Percentiles rank a stretch among this genome's conserved stretches.
Conservation (phyloP, 1,140 invertebrate species). For the Papilio machaon region DNA sequence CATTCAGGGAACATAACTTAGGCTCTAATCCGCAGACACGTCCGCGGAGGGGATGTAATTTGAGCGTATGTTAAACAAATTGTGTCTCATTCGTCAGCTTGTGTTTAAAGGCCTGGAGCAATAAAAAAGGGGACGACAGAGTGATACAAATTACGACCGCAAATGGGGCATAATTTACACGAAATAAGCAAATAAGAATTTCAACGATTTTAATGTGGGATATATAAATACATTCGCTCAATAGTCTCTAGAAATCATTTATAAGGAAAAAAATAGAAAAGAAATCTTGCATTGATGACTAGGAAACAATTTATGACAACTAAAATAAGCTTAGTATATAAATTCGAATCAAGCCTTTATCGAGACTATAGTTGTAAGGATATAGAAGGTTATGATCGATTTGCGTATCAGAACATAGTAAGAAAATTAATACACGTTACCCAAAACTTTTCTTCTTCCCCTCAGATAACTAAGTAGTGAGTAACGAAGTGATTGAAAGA, state of each 20-base stretch:
- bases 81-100: neutral
- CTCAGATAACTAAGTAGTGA: neutral
- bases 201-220: neutral
- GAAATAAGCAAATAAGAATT: neutral
- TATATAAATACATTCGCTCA: no score
- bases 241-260: no score
- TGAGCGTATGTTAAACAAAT: conserved; percentile 19
- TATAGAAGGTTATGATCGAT: neutral
- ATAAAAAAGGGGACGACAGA: conserved; percentile 24
- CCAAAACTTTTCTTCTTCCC: neutral
- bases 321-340: no score
- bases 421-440: neutral
- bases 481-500: neutral
- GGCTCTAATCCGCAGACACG: neutral
- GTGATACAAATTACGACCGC: conserved; percentile 5
- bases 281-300: no score
- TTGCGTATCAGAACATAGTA: neutral
- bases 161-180: neutral
- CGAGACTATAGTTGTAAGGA: no score
- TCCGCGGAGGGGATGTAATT: conserved; percentile 8
- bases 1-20: neutral
- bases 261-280: no score
- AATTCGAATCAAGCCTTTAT: no score
- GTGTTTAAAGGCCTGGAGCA: neutral
- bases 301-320: no score